Evolutionary conservation across 2,113 vertebrate genomes (phyloP), one percentile per base, ranked within the genome.

Genomic region (Cervus canadensis): DNA sequence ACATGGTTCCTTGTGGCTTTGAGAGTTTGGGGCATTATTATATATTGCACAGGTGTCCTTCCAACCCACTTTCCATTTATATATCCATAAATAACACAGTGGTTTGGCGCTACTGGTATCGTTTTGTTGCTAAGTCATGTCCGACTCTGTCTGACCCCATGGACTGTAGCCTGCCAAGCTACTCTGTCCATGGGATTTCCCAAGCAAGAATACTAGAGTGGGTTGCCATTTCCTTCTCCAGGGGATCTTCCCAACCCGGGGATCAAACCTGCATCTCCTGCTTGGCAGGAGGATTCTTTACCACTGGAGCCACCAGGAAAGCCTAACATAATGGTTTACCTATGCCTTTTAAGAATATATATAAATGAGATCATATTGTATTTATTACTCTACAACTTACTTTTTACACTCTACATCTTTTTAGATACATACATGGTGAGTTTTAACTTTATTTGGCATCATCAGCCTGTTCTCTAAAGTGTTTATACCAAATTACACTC

Each of bases 331-430:
- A 48, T 1, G 45, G 28, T 50, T 95, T 83, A 90, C 40, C 25
- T 52, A 81, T 74, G 88, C 50, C 62, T 94, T 97, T 89, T 85
- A 94, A 78, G 59, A 87, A 45, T 54, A 25, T 45, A 71, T 78
- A 87, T 74, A 87, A 92, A 92, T 95, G 17, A 74, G 1, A 62
- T 50, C 17, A 95, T 33, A 64, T 9, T 62, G 15, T 76, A 90
- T 9, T 45, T 33, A 50, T 59, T 52, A 96, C 48, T 87, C 94
- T 57, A 92, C 19, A 62, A 76, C 60, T 87, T 90, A 57, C 57
- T 64, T 95, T 96, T 81, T 96, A 48, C 12, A 87, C 43, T 89
- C 54, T 60, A 57, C 12, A 54, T 76, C 71, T 89, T 87, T 95
- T 86, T 76, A 92, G 67, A 89, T 62, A 43, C 19, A 28, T 59